Percentiles rank a stretch among this genome's conserved stretches.
phyloP scores from a whole-genome alignment of 2,888 invertebrate species.

The Synergus umbraculus region DNA sequence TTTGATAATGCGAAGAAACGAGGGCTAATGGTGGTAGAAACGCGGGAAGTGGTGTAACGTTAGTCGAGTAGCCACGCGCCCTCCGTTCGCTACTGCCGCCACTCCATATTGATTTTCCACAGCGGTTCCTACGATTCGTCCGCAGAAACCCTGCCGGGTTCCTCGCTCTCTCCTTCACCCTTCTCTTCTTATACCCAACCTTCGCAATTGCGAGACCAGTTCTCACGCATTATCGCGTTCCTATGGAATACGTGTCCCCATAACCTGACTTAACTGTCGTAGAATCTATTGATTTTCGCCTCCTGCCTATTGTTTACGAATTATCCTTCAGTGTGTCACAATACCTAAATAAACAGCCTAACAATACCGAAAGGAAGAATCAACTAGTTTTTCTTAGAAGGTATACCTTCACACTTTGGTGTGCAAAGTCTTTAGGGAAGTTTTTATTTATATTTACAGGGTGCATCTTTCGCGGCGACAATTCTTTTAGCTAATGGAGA shows the following conservation, averaged over 20 bases:
- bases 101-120: slow-evolving; percentile 67
- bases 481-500: neutral
- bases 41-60: slow-evolving; percentile 58
- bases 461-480: neutral
- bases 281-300: slow-evolving; percentile 31
- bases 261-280: slow-evolving; percentile 26
- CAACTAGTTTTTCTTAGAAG: neutral
- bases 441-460: neutral
- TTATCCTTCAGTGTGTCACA: neutral
- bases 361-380: neutral
- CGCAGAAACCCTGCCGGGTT: slow-evolving; percentile 60
- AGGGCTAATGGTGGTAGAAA: slow-evolving; percentile 56
- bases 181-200: slow-evolving; percentile 49
- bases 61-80: slow-evolving; percentile 59
- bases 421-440: neutral
- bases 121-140: slow-evolving; percentile 63
- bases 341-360: too few relatives aligned
- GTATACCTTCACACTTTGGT: too few relatives aligned
- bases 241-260: slow-evolving; percentile 7
- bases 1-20: slow-evolving; percentile 40
- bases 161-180: slow-evolving; percentile 54
- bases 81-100: slow-evolving; percentile 57
- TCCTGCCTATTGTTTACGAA: slow-evolving; percentile 6
- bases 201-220: slow-evolving; percentile 52
- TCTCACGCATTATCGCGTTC: slow-evolving; percentile 55